phyloP scores from a whole-genome alignment of 2,113 vertebrate species.

The Python bivittatus region DNA sequence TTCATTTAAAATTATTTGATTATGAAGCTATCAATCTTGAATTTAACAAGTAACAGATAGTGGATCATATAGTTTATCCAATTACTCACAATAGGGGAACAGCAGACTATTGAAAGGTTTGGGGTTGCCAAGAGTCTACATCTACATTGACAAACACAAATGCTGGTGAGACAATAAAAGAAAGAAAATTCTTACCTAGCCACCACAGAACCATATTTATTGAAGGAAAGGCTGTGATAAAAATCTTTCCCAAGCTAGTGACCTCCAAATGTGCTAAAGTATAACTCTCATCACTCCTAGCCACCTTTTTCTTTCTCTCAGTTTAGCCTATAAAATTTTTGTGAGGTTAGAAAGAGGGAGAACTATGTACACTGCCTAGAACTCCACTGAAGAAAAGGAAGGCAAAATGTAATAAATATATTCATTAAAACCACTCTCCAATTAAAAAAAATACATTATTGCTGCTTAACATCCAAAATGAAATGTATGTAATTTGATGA shows the following conservation, averaged over 20 bases:
- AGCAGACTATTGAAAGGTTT: neutral
- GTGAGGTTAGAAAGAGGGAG: neutral
- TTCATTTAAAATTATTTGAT: neutral
- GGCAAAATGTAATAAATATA: neutral
- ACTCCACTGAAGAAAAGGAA: neutral
- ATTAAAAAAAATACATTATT: too few species aligned
- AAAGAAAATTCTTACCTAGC: neutral
- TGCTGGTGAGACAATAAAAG: neutral
- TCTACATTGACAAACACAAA: too few species aligned
- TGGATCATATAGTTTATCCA: neutral
- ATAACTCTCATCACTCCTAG: too few species aligned
- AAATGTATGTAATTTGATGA: neutral
- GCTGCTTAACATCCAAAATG: neutral
- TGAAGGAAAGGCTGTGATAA: neutral
- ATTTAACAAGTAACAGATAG: neutral
- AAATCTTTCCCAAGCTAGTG: too few species aligned
- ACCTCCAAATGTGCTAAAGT: too few species aligned
- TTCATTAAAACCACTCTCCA: neutral
- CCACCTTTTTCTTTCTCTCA: too few species aligned
- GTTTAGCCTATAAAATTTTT: neutral
- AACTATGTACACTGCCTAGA: neutral
- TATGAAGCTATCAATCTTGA: neutral
- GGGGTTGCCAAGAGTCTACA: too few species aligned
- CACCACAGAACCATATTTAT: neutral
- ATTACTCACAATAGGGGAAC: neutral